Percentiles rank a stretch among this genome's conserved stretches.
These are phyloP conservation scores for Macaria notata DNA, from an alignment of 2,888 invertebrate genomes.

Conservation along the genomic window DNA sequence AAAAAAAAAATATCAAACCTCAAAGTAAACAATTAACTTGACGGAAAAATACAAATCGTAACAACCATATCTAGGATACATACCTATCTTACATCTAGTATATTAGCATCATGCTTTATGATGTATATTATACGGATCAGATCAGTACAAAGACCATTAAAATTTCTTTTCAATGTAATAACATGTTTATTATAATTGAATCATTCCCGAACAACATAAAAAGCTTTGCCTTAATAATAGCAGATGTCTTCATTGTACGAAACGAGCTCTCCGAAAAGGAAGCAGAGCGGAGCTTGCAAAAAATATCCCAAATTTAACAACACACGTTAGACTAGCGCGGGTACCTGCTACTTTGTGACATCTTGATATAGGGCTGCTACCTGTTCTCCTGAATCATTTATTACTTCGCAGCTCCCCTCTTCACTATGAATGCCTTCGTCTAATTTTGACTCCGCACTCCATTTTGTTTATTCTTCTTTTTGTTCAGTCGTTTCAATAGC, in stretches of 20 bases:
- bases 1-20: no score
- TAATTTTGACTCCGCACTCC: conserved; percentile 4
- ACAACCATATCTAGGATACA: no score
- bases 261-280: conserved; percentile 49
- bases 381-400: conserved; percentile 43
- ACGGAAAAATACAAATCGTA: no score
- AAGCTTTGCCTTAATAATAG: conserved; percentile 38
- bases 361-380: conserved; percentile 72
- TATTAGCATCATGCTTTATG: no score
- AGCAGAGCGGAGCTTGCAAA: conserved; percentile 58
- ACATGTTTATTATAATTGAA: conserved; percentile 31
- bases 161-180: conserved; percentile 10
- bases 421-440: conserved; percentile 5
- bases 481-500: neutral
- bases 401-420: conserved; percentile 33
- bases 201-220: conserved; percentile 26
- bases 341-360: conserved; percentile 80
- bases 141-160: neutral
- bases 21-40: no score
- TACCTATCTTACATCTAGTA: no score
- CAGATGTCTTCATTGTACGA: conserved; percentile 60
- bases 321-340: conserved; percentile 64
- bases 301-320: conserved; percentile 72
- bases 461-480: conserved; percentile 3
- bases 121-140: no score